Conservation (phyloP, 2,888 invertebrate species). For the Mythimna pallens region DNA sequence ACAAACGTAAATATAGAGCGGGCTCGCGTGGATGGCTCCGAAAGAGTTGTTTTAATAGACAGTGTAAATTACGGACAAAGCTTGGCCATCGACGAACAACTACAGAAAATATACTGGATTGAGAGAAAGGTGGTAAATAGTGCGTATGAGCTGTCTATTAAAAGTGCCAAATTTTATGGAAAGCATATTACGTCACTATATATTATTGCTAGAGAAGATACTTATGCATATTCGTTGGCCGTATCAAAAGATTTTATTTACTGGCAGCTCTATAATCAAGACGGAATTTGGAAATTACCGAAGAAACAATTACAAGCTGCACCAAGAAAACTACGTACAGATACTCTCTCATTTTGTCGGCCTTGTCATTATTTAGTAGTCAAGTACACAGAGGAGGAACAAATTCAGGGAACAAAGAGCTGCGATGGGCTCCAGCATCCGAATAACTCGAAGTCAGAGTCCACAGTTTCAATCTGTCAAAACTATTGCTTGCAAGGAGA, state of each 20-base stretch:
- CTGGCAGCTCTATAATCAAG: neutral
- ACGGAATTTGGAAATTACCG: neutral
- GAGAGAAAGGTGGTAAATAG: neutral
- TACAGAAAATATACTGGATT: neutral
- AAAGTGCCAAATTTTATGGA: slow-evolving; percentile 1
- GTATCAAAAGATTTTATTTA: slow-evolving; percentile 13
- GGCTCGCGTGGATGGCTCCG: neutral
- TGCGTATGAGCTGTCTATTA: neutral
- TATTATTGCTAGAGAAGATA: neutral
- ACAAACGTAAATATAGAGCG: neutral
- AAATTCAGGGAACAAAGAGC: neutral
- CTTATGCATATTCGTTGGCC: neutral
- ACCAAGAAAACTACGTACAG: neutral
- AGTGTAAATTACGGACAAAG: neutral
- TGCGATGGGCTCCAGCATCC: neutral
- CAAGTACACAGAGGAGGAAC: neutral
- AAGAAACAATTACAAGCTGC: neutral
- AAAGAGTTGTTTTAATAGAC: neutral
- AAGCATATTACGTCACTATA: neutral
- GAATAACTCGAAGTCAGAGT: too few relatives aligned
- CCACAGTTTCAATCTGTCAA: too few relatives aligned
- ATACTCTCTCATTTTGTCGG: too few relatives aligned
- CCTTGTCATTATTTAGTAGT: neutral
- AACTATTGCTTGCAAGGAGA: too few relatives aligned
- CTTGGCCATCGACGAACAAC: neutral